These are phyloP conservation scores for Lepidocyrtoides sp. DNA, from an alignment of 2,888 invertebrate species.

Conservation along the genomic window DNA sequence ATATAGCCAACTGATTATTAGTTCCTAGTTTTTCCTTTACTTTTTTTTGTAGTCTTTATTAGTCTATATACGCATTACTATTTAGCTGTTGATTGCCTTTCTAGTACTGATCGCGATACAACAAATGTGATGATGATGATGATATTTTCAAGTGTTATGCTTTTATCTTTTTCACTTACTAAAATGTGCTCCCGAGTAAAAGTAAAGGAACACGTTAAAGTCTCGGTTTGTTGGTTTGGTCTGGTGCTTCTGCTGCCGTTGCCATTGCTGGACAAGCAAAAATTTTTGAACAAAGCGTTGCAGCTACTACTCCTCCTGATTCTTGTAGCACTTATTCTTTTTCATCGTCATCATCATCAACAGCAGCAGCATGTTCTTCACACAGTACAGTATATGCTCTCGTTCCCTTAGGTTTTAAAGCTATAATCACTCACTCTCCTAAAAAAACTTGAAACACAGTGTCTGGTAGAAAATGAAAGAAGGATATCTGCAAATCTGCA, in stretches of 20 bases:
- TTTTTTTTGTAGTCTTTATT: slow-evolving; percentile 19
- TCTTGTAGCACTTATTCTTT: slow-evolving; percentile 27
- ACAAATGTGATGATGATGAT: slow-evolving; percentile 21
- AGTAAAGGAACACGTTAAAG: too few species aligned
- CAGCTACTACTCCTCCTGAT: not conserved
- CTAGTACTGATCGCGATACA: not conserved
- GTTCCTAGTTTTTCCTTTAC: too few species aligned
- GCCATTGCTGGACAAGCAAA: not conserved
- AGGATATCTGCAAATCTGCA: slow-evolving; percentile 69
- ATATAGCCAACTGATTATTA: not conserved
- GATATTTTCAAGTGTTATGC: slow-evolving; percentile 35
- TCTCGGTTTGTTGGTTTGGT: not conserved
- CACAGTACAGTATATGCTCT: not conserved
- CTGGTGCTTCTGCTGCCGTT: not conserved
- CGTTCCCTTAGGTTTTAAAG: not conserved
- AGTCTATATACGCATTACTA: not conserved
- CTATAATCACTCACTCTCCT: slow-evolving; percentile 34
- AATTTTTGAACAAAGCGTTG: slow-evolving; percentile 29
- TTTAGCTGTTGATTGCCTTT: slow-evolving; percentile 37
- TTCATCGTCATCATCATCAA: slow-evolving; percentile 3
- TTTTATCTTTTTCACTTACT: slow-evolving; percentile 47
- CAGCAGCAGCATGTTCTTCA: not conserved
- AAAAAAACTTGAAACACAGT: slow-evolving; percentile 12
- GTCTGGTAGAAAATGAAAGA: slow-evolving; percentile 40
- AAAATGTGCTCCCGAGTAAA: not conserved